Evolutionary conservation across 1,140 invertebrate genomes (phyloP), one percentile per base, ranked within the genome.

Genomic region (Trichonephila clavata): DNA sequence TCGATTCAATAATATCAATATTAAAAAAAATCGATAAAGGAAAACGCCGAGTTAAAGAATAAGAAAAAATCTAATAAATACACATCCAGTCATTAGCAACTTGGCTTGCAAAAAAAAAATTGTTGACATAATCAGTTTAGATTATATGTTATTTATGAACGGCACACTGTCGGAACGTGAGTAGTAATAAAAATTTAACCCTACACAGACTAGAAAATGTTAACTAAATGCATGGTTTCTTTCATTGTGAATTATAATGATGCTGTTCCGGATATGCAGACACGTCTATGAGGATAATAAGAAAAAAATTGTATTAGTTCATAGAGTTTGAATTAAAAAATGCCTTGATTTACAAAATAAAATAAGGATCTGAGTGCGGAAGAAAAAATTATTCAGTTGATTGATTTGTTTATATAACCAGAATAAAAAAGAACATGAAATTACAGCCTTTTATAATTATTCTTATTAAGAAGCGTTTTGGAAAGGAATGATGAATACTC

Each of bases 181-280:
- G 10, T 27, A 18, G n/a, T 84, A 84, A n/a, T 57, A 57, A 50
- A 57, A 84, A 14, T 84, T 84, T 77, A 77, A 77, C 32, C 71
- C 71, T 77, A 27, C 27, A 32, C 71, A 77, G 71, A 18, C 71
- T 16, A 18, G 5, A 24, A 20, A 32, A 32, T 77, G 71, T 77
- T 77, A 32, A 77, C 27, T 32, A 18, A 14, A 24, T 24, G 65
- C 8, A 13, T 32, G 10, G 14, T 6, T 32, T 39, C 6, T 39
- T 27, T 18, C 32, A 77, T 77, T 32, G 18, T 32, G 27, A 77
- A 18, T 16, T 32, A 27, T 32, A 77, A 77, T 77, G 71, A 77
- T 32, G 13, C 32, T 18, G 16, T 39, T 18, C 50, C 71, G 32
- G 71, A 20, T 39, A 18, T 20, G 4, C 27, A 14, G 14, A 7